phyloP scores from a whole-genome alignment of 2,888 invertebrate species.

The Eurytoma adleriae region DNA sequence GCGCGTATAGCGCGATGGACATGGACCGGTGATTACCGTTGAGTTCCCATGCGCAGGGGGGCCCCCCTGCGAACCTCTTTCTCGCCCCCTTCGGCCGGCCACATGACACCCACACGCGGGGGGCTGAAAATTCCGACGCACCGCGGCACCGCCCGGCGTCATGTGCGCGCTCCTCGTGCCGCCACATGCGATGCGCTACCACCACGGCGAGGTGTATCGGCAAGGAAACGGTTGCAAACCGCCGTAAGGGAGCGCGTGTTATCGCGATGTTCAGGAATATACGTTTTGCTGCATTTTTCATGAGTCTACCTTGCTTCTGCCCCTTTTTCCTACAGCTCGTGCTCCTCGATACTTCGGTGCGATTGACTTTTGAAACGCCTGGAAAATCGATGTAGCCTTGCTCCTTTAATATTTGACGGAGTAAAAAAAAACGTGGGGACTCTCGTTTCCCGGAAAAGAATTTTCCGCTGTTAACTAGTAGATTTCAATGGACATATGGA shows the following conservation, averaged over 20 bases:
- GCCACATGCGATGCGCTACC: background rate
- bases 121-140: slow-evolving; percentile 69
- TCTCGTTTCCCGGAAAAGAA: too few relatives aligned
- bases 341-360: too few relatives aligned
- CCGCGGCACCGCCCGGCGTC: slow-evolving; percentile 56
- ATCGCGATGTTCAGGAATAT: background rate
- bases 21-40: slow-evolving; percentile 71
- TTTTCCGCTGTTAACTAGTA: too few relatives aligned
- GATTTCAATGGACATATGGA: too few relatives aligned
- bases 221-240: background rate
- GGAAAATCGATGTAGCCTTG: too few relatives aligned
- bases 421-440: too few relatives aligned
- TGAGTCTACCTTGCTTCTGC: background rate
- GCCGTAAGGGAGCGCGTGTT: background rate
- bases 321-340: too few relatives aligned
- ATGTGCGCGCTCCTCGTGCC: slow-evolving; percentile 58
- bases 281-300: background rate
- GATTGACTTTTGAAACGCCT: too few relatives aligned
- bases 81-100: slow-evolving; percentile 57
- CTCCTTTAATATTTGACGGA: too few relatives aligned
- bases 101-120: slow-evolving; percentile 72
- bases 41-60: slow-evolving; percentile 70
- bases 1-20: slow-evolving; percentile 55
- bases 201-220: slow-evolving; percentile 10
- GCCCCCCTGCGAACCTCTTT: slow-evolving; percentile 71